Base-by-base conservation (phyloP, 2,113 vertebrate species). In the Lepus europaeus region DNA sequence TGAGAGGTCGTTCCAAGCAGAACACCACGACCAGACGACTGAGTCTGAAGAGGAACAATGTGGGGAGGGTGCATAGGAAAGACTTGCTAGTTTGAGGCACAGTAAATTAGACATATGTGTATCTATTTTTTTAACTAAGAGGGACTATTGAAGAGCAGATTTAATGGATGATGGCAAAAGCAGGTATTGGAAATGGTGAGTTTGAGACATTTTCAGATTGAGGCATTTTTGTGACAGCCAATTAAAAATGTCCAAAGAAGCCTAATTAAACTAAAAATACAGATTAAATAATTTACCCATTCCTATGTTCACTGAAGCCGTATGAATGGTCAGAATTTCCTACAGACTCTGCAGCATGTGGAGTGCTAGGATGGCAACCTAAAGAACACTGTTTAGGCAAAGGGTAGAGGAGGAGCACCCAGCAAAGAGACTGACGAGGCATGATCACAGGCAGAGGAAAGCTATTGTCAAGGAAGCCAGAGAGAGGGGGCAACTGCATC, bases 181-280 rank as follows among this genome's bases (percentile, higher is more conserved):
- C 1, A 8, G 39, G 69, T 85, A 25, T 10, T 84, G 56, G 87
- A 33, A 90, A 93, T 79, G 51, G 4, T 8, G 31, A 83, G 36
- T 27, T 89, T 33, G 8, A 8, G 76, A 72, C 33, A 82, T 82
- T 89, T 95, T 93, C 73, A 72, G 76, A 39, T 1, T 68, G 31
- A 84, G 36, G 25, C 36, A 51, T 66, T 72, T 93, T 77, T 92
- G 63, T 70, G 31, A 81, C 25, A 96, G 63, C 39, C 20, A 91
- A 80, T 19, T 72, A 78, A 86, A 61, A 66, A 82, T 68, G 56
- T 82, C 74, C 86, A 86, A 77, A 68, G 45, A 92, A 82, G 33
- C 73, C 31, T 89, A 76, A 51, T 29, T 19, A 61, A 73, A 12
- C 25, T 90, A 45, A 33, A 89, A 77, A 92, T 64, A 94, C 0